phyloP scores from a whole-genome alignment of 2,797 vertebrate genomes.

The Gambusia yucatana region DNA sequence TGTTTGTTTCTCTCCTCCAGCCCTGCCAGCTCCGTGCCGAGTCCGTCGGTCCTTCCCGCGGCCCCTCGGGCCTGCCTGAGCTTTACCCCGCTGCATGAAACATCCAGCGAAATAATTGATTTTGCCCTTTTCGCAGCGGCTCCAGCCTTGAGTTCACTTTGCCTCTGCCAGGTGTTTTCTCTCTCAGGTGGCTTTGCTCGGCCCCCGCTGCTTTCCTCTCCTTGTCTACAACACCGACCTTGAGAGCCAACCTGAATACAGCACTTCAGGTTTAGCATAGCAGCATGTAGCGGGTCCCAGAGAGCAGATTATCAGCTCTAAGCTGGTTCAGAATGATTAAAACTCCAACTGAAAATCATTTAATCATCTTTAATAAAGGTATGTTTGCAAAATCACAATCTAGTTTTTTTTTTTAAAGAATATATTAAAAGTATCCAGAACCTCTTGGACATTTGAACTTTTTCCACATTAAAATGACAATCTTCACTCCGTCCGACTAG shows the following conservation, averaged over 20 bases:
- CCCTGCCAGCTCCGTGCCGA: not conserved
- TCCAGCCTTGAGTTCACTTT: conserved; percentile 49
- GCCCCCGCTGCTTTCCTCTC: conserved; percentile 24
- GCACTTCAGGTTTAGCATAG: conserved; percentile 26
- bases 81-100: conserved; percentile 8
- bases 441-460: not conserved
- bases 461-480: not conserved
- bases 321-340: not conserved
- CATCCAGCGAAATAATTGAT: conserved; percentile 36
- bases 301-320: not conserved
- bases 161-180: conserved; percentile 46
- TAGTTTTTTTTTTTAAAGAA: not conserved
- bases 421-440: not conserved
- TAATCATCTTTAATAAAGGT: not conserved
- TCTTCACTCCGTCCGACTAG: not conserved
- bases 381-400: not conserved
- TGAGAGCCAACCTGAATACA: conserved; percentile 28
- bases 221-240: conserved; percentile 21
- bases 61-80: not conserved
- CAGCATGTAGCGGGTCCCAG: conserved; percentile 10
- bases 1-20: not conserved
- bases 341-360: not conserved
- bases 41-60: not conserved
- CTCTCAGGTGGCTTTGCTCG: conserved; percentile 29
- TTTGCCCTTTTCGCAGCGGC: conserved; percentile 26